Evolutionary conservation across 2,888 invertebrate genomes (phyloP), one percentile per base, ranked within the genome.

Genomic region (Drosophila trichaetosa): DNA sequence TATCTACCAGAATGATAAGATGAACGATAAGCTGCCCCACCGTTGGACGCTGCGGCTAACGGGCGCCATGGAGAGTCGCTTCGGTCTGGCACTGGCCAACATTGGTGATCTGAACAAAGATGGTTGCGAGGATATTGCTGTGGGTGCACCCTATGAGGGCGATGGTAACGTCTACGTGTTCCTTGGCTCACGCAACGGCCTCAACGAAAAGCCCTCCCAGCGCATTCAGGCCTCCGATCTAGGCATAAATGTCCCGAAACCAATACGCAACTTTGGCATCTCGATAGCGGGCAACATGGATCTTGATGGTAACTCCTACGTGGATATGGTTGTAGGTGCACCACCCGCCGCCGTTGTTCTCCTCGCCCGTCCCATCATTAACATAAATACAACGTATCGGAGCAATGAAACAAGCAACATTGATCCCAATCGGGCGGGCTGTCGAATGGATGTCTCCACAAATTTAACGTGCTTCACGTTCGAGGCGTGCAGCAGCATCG

Each of bases 51-150:
- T 95, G 0, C 96, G 95, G 89, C 92, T 97, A 27, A 96, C 96
- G 6, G 98, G 98, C 0, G 95, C 96, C 75, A 94, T 95, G 64
- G 98, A 98, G 92, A 98, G 98, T 10, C 95, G 97, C 89, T 99
- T 99, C 91, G 99, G 99, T 0, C 96, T 98, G 81, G 95, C 99
- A 0, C 94, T 99, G 78, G 95, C 98, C 0, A 97, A 96, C 87
- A 94, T 99, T 62, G 99, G 99, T 10, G 99, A 99, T 92, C 94
- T 99, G 24, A 99, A 99, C 92, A 97, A 96, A 92, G 99, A 99
- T 93, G 97, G 97, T 0, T 98, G 95, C 87, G 97, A 97, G 93
- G 99, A 99, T 92, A 94, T 99, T 69, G 99, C 98, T 0, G 96
- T 99, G 54, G 99, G 99, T 6, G 99, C 99, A 42, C 99, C 99